phyloP scores from a whole-genome alignment of 2,113 vertebrate genomes.

The Thinocorus orbignyianus region DNA sequence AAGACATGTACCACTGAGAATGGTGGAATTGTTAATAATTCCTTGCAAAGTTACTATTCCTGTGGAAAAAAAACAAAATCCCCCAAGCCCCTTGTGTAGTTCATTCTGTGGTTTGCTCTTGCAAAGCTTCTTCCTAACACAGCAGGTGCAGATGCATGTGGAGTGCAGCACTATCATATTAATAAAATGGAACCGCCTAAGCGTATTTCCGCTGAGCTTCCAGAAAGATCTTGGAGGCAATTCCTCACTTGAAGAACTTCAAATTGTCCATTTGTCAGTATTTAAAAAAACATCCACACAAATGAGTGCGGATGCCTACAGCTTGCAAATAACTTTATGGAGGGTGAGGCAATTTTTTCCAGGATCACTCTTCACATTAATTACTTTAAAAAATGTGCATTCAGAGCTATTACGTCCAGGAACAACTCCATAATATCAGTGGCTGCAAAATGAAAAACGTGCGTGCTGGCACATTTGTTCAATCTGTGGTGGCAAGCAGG shows the following conservation, averaged over 20 bases:
- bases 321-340: constrained; percentile 42
- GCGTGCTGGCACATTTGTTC: constrained; percentile 22
- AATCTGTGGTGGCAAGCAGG: neutral
- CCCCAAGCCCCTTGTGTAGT: neutral
- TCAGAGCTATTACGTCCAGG: neutral
- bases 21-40: neutral
- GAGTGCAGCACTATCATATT: neutral
- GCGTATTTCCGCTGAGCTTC: constrained; percentile 9
- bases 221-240: constrained; percentile 13
- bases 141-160: neutral
- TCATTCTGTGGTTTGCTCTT: neutral
- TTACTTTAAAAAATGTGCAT: constrained; percentile 20
- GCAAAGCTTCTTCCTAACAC: constrained; percentile 9
- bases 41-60: neutral
- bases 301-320: neutral
- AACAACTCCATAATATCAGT: constrained; percentile 37
- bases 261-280: neutral
- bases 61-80: neutral
- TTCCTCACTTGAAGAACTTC: neutral
- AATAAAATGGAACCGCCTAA: neutral
- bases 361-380: constrained; percentile 11
- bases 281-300: neutral
- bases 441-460: constrained; percentile 30
- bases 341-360: constrained; percentile 19
- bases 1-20: neutral